Evolutionary conservation across 2,888 invertebrate genomes (phyloP).

Genomic region (Lacanobia oleracea): DNA sequence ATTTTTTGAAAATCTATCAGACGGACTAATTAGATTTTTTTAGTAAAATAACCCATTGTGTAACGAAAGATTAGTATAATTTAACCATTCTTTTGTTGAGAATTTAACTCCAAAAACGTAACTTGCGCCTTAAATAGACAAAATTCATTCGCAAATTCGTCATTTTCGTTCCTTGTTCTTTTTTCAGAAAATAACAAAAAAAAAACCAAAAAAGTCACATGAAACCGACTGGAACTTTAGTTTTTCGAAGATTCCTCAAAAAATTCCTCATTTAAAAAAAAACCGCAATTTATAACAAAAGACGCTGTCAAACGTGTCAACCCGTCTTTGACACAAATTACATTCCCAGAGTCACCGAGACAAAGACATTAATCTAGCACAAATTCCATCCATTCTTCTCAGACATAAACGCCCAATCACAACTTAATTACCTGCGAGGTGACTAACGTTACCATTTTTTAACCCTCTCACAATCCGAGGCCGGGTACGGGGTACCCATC

Average conservation of each 20-base stretch:
- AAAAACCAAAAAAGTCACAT: no score
- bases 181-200: no score
- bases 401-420: conserved; percentile 63
- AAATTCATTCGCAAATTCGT: no score
- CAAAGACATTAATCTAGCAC: conserved; percentile 67
- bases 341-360: conserved; percentile 47
- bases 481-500: conserved; percentile 66
- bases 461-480: conserved; percentile 63
- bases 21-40: no score
- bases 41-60: no score
- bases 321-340: conserved; percentile 52
- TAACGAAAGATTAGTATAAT: no score
- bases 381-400: conserved; percentile 60
- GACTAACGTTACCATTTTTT: conserved; percentile 65
- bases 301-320: conserved; percentile 20
- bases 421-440: conserved; percentile 67
- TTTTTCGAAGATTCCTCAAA: background rate
- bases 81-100: background rate
- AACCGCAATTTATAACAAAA: conserved; percentile 33
- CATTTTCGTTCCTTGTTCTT: background rate
- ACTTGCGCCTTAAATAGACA: background rate
- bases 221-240: background rate
- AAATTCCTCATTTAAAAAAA: background rate
- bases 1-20: no score
- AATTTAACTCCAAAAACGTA: background rate